A percentile compares a stretch with the other conserved stretches of the same genome.
Evolutionary conservation across 2,888 invertebrate genomes (phyloP).

Genomic region (Disparrhopalites patrizii): DNA sequence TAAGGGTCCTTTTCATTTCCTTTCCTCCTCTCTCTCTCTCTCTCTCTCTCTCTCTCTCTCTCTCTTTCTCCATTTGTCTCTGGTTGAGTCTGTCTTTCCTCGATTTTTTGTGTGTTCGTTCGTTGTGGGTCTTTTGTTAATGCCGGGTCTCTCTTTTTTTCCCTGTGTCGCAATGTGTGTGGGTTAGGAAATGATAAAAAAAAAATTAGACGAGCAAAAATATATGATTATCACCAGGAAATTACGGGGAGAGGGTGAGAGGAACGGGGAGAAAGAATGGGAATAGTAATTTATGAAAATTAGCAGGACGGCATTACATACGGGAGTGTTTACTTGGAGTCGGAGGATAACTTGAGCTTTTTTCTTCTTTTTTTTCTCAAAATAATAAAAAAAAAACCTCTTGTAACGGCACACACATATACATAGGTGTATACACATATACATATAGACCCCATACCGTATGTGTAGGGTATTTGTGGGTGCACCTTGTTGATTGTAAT

Average conservation of each 20-base stretch:
- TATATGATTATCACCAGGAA: not conserved
- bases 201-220: not conserved
- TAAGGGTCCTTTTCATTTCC: too few relatives aligned
- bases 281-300: constrained; percentile 30
- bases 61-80: constrained; percentile 1
- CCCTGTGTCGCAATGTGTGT: not conserved
- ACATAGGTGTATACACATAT: not conserved
- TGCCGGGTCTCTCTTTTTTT: not conserved
- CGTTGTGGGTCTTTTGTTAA: not conserved
- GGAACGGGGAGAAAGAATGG: constrained; percentile 10
- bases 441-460: too few relatives aligned
- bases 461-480: constrained; percentile 23
- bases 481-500: constrained; percentile 43
- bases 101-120: not conserved
- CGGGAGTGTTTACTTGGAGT: not conserved
- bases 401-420: not conserved
- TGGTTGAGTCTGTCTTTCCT: not conserved
- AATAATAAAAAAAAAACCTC: not conserved
- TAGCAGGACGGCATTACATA: constrained; percentile 20
- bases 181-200: constrained; percentile 6
- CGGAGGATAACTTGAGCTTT: not conserved
- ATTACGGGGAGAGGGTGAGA: not conserved
- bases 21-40: too few relatives aligned
- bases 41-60: constrained; percentile 1
- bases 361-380: too few relatives aligned